These are phyloP conservation scores for Diarsia rubi DNA, from an alignment of 2,888 invertebrate species.

Conservation along the genomic window DNA sequence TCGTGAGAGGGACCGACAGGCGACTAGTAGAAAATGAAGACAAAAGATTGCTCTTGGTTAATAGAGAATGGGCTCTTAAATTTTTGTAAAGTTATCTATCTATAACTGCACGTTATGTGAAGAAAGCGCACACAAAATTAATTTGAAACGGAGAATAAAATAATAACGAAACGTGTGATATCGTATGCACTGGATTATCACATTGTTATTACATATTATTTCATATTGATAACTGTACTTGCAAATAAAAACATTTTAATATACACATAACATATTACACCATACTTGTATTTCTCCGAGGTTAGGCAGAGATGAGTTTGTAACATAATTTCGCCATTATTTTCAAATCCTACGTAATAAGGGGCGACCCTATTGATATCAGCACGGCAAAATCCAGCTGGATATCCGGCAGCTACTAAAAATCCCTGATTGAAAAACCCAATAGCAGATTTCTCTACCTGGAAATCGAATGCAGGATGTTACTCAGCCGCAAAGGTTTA, in stretches of 20 bases:
- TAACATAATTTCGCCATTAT: not conserved
- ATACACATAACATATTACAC: not conserved
- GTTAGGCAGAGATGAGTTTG: not conserved
- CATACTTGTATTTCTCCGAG: not conserved
- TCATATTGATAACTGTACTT: no score
- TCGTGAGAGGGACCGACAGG: no score
- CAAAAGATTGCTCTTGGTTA: not conserved
- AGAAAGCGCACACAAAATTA: not conserved
- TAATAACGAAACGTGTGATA: not conserved
- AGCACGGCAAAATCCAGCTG: not conserved
- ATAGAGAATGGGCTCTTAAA: not conserved
- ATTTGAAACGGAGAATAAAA: not conserved
- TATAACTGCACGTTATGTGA: not conserved
- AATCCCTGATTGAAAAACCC: not conserved
- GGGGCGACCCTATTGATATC: not conserved
- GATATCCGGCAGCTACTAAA: not conserved
- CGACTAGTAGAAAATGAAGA: not conserved
- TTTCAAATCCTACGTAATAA: not conserved
- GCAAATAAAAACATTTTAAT: not conserved
- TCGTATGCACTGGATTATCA: not conserved
- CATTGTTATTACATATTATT: not conserved
- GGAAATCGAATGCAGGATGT: not conserved
- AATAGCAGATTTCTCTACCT: not conserved
- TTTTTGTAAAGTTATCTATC: not conserved
- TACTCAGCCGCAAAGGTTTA: not conserved